A percentile compares a stretch with the other conserved stretches of the same genome.
Evolutionary conservation across 2,113 vertebrate species (phyloP).

Genomic region (Theristicus caerulescens): DNA sequence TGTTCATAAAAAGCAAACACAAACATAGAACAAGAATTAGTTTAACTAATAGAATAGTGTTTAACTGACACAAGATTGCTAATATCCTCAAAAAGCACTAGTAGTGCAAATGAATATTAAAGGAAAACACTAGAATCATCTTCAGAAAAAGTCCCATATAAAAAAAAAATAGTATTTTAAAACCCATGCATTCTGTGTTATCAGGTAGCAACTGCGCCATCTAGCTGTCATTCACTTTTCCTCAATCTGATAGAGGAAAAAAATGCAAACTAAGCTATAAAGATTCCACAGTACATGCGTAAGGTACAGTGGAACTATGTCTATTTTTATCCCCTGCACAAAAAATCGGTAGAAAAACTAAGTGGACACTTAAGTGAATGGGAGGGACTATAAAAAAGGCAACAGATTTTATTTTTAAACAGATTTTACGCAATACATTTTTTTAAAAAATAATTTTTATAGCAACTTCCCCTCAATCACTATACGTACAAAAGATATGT

Average conservation of each 20-base stretch:
- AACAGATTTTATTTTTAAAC: not conserved
- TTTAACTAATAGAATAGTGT: not conserved
- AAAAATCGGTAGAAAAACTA: not conserved
- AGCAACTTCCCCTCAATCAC: not conserved
- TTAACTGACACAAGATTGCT: not conserved
- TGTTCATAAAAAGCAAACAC: not conserved
- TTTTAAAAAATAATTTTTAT: not conserved
- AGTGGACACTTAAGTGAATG: not conserved
- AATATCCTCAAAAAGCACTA: not conserved
- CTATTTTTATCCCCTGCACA: too few relatives aligned
- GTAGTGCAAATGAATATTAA: not conserved
- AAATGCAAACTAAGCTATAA: not conserved
- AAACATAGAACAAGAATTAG: not conserved
- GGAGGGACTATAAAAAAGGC: not conserved
- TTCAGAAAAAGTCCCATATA: not conserved
- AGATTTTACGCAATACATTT: not conserved
- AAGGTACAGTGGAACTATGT: rapidly evolving
- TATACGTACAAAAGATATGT: not conserved
- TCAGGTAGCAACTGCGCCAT: not conserved
- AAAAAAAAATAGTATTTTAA: rapidly evolving
- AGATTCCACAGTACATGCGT: not conserved
- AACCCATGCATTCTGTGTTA: rapidly evolving
- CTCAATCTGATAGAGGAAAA: rapidly evolving
- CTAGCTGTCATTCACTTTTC: not conserved
- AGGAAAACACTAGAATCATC: not conserved